These are phyloP conservation scores for Caenorhabditis panamensis DNA, from an alignment of 2,888 invertebrate genomes.

Conservation along the genomic window DNA sequence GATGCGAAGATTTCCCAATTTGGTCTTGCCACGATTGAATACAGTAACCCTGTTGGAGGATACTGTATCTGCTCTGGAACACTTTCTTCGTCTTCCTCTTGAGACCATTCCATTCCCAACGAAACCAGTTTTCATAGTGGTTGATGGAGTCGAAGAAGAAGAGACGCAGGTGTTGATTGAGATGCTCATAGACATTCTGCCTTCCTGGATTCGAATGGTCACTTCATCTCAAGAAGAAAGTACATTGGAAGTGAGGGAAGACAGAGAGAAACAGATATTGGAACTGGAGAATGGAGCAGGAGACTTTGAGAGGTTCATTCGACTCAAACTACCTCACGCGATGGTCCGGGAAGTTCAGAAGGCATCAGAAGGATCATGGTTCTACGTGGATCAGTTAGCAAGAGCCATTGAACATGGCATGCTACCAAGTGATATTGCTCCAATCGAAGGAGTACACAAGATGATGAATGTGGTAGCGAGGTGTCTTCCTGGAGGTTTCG, in stretches of 20 bases:
- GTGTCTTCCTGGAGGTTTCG: conserved; percentile 56
- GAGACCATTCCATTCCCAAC: conserved; percentile 65
- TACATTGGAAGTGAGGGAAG: conserved; percentile 11
- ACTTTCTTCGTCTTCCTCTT: conserved; percentile 66
- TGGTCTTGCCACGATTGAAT: conserved; percentile 68
- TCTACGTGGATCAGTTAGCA: conserved; percentile 69
- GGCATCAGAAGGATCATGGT: conserved; percentile 67
- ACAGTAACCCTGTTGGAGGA: conserved; percentile 69
- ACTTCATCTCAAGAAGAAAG: conserved; percentile 52
- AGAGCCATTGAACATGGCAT: conserved; percentile 60
- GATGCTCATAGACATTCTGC: conserved; percentile 57
- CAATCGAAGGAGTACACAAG: conserved; percentile 55
- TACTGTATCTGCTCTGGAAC: conserved; percentile 57
- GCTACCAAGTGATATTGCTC: conserved; percentile 41
- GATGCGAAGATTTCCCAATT: conserved; percentile 67
- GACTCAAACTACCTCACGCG: conserved; percentile 63
- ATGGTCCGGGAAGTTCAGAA: conserved; percentile 54
- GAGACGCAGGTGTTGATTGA: conserved; percentile 46
- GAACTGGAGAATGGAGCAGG: conserved; percentile 43
- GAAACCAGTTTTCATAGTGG: conserved; percentile 63
- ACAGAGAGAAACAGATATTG: conserved; percentile 48
- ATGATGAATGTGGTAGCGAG: conserved; percentile 52
- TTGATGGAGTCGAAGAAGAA: conserved; percentile 61
- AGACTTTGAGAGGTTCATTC: conserved; percentile 66
- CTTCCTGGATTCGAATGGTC: conserved; percentile 67